Evolutionary conservation across 2,888 invertebrate species (phyloP).

Genomic region (Orgyia antiqua): DNA sequence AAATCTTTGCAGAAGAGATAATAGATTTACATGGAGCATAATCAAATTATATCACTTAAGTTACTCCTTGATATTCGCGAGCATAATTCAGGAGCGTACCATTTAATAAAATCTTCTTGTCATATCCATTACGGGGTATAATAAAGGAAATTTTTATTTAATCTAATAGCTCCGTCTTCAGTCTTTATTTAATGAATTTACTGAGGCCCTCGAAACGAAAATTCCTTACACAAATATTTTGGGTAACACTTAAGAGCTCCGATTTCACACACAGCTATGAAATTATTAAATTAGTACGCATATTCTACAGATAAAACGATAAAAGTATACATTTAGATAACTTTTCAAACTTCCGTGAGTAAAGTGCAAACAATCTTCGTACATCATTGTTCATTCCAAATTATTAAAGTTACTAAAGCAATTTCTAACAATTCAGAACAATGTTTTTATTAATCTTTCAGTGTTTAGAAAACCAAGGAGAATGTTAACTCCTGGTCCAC

Average conservation of each 20-base stretch:
- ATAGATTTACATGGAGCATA: too few relatives aligned
- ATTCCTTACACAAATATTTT: constrained; percentile 1
- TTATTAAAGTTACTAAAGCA: too few relatives aligned
- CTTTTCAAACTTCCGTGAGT: constrained; percentile 1
- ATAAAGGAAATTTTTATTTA: constrained; percentile 9
- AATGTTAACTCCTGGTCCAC: constrained; percentile 68
- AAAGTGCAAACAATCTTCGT: constrained; percentile 7
- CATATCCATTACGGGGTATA: constrained; percentile 7
- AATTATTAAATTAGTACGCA: neutral
- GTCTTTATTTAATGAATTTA: constrained; percentile 8
- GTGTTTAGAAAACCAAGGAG: constrained; percentile 68
- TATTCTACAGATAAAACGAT: too few relatives aligned
- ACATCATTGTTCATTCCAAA: too few relatives aligned
- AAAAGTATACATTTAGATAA: too few relatives aligned
- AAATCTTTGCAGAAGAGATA: too few relatives aligned
- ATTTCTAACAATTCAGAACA: too few relatives aligned
- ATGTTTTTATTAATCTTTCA: constrained; percentile 33
- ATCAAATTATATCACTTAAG: neutral
- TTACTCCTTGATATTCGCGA: neutral
- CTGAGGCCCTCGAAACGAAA: constrained; percentile 3
- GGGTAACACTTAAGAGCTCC: neutral
- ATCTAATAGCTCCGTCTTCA: constrained; percentile 5
- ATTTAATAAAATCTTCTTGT: constrained; percentile 6
- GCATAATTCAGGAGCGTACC: constrained; percentile 1
- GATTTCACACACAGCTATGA: constrained; percentile 1